Percentiles rank a stretch among this genome's conserved stretches.
phyloP scores from a whole-genome alignment of 2,797 vertebrate genomes.

The Hoplostethus mediterraneus region DNA sequence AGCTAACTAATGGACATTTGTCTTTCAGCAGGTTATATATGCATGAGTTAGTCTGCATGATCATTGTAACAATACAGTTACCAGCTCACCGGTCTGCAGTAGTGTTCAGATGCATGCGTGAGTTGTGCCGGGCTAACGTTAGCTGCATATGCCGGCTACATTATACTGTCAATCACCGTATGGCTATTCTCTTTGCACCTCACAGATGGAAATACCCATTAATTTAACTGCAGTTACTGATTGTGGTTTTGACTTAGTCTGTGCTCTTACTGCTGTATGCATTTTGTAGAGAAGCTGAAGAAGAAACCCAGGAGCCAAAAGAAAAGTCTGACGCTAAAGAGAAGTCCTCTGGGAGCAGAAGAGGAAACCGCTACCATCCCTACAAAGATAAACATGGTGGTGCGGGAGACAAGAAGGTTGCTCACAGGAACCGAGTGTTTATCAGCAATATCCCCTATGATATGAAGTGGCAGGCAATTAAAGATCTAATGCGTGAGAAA shows the following conservation, averaged over 20 bases:
- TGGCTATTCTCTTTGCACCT: neutral
- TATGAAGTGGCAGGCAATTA: conserved; percentile 99
- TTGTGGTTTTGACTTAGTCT: neutral
- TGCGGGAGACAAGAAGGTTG: conserved; percentile 90
- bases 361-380: conserved; percentile 92
- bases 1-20: no score
- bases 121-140: neutral
- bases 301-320: conserved; percentile 80
- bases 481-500: conserved; percentile 99
- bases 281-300: conserved; percentile 75
- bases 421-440: conserved; percentile 95
- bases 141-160: no score
- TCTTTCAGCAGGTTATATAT: no score
- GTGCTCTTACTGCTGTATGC: conserved; percentile 3
- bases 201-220: neutral
- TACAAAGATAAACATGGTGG: conserved; percentile 94
- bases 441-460: conserved; percentile 99
- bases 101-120: neutral
- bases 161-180: neutral
- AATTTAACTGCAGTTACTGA: neutral
- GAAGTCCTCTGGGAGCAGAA: conserved; percentile 89
- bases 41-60: no score
- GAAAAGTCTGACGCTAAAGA: conserved; percentile 91
- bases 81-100: neutral
- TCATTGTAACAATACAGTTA: no score